phyloP scores from a whole-genome alignment of 2,113 vertebrate genomes.

The Clupea harengus region DNA sequence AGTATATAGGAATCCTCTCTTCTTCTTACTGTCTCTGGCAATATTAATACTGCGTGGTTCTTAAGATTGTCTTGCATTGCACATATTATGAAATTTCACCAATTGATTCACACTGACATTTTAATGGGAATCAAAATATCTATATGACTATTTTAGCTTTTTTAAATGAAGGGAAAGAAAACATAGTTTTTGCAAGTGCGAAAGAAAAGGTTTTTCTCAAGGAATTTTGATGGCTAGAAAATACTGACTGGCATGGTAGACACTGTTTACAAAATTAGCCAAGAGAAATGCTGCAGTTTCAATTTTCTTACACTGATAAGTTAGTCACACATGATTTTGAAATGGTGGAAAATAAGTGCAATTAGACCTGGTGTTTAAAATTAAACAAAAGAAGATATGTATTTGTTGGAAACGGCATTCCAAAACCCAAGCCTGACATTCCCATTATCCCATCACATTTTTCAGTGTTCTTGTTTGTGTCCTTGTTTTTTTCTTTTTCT shows the following conservation, averaged over 20 bases:
- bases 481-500: neutral
- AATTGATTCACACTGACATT: slow-evolving; percentile 65
- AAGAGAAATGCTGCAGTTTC: slow-evolving; percentile 72
- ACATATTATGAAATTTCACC: slow-evolving; percentile 54
- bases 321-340: slow-evolving; percentile 42
- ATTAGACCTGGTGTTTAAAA: slow-evolving; percentile 66
- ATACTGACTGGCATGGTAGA: slow-evolving; percentile 67
- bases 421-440: slow-evolving; percentile 64
- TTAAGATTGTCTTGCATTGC: slow-evolving; percentile 61
- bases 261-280: slow-evolving; percentile 76
- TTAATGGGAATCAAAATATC: slow-evolving; percentile 49
- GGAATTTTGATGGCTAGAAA: slow-evolving; percentile 43
- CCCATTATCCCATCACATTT: slow-evolving; percentile 45
- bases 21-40: slow-evolving; percentile 41
- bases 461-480: slow-evolving; percentile 13
- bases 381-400: slow-evolving; percentile 34
- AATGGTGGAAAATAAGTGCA: slow-evolving; percentile 71
- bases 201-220: neutral
- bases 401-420: slow-evolving; percentile 59
- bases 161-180: slow-evolving; percentile 60
- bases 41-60: slow-evolving; percentile 46
- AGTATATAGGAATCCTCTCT: slow-evolving; percentile 40
- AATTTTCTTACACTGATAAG: slow-evolving; percentile 46
- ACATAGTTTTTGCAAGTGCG: neutral
- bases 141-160: slow-evolving; percentile 40